phyloP scores from a whole-genome alignment of 2,797 vertebrate species.

The Novumbra hubbsi region DNA sequence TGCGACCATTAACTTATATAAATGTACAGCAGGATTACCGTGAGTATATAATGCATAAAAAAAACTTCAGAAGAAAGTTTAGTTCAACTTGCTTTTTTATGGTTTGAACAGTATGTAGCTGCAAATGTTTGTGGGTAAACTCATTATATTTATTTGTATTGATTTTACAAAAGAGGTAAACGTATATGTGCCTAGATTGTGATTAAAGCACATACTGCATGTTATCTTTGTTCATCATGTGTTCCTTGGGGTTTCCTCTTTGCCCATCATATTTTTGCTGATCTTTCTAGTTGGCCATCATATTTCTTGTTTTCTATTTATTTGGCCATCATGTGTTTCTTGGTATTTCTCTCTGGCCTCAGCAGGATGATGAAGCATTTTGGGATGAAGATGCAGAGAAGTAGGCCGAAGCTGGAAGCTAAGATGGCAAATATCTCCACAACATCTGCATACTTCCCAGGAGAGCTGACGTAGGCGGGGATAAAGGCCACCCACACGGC shows the following conservation, averaged over 20 bases:
- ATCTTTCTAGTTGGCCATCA: too few relatives aligned
- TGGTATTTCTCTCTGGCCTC: conserved; percentile 51
- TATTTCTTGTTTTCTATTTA: too few relatives aligned
- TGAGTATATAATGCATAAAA: too few relatives aligned
- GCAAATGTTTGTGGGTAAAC: background rate
- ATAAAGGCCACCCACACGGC: conserved; percentile 71
- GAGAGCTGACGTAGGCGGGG: conserved; percentile 70
- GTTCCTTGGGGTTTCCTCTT: too few relatives aligned
- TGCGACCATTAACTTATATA: too few relatives aligned
- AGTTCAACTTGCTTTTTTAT: background rate
- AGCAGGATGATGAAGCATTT: conserved; percentile 67
- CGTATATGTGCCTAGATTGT: too few relatives aligned
- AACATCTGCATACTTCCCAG: conserved; percentile 67
- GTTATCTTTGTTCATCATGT: background rate
- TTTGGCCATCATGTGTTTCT: conserved; percentile 58
- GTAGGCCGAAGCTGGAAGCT: conserved; percentile 66
- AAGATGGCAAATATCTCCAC: conserved; percentile 72
- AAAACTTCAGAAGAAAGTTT: too few relatives aligned
- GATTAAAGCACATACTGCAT: background rate
- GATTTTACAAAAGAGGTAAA: background rate
- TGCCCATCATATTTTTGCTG: too few relatives aligned
- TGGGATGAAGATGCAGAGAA: conserved; percentile 63
- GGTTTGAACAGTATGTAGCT: background rate
- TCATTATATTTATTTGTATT: background rate
- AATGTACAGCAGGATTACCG: too few relatives aligned